Percentiles rank a stretch among this genome's conserved stretches.
Evolutionary conservation across 2,888 invertebrate genomes (phyloP).

Genomic region (Amiota mariae): DNA sequence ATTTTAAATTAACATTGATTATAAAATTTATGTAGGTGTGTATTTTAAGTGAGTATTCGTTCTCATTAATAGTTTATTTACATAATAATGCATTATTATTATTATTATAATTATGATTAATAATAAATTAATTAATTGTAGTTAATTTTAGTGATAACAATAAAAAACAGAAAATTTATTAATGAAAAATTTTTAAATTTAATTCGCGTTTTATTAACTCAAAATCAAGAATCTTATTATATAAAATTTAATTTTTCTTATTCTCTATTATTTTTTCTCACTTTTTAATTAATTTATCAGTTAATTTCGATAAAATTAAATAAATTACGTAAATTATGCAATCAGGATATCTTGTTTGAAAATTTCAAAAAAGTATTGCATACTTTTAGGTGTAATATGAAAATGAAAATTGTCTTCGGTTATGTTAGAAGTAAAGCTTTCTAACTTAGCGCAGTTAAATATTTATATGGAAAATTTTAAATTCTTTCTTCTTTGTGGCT

Average conservation of each 20-base stretch:
- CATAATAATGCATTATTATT: conserved; percentile 32
- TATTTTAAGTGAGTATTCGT: conserved; percentile 18
- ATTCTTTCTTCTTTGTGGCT: too few species aligned
- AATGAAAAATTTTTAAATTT: conserved; percentile 8
- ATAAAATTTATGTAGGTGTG: conserved; percentile 31
- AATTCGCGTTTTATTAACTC: not conserved
- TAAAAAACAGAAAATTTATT: not conserved
- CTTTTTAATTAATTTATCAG: too few species aligned
- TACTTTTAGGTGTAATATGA: too few species aligned
- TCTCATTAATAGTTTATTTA: conserved; percentile 39
- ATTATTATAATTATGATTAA: conserved; percentile 14
- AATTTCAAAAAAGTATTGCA: too few species aligned
- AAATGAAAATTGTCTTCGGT: too few species aligned
- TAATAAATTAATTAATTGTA: conserved; percentile 47
- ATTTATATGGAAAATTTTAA: too few species aligned
- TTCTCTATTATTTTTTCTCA: not conserved
- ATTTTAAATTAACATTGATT: conserved; percentile 45
- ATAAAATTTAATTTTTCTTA: not conserved
- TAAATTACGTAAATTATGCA: too few species aligned
- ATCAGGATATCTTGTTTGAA: too few species aligned
- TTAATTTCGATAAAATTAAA: too few species aligned
- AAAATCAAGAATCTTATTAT: too few species aligned
- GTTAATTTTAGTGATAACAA: conserved; percentile 48
- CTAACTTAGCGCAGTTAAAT: too few species aligned
- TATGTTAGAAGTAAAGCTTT: too few species aligned